These are phyloP conservation scores for Orius laevigatus DNA, from an alignment of 1,140 invertebrate species.

Conservation along the genomic window DNA sequence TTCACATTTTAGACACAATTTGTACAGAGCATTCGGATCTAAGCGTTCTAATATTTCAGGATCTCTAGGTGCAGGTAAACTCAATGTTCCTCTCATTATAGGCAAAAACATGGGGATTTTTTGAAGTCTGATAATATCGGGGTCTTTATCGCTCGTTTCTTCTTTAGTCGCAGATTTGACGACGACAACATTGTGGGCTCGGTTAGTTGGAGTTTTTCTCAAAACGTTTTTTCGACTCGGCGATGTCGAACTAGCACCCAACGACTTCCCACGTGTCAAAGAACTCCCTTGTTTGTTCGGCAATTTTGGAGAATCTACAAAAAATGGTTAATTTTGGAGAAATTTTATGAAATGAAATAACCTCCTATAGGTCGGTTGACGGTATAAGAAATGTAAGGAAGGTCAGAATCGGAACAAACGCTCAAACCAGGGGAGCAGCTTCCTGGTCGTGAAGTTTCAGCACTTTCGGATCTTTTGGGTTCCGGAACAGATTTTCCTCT, in stretches of 20 bases:
- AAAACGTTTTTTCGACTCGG: slow-evolving; percentile 22
- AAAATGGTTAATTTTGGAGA: slow-evolving; percentile 4
- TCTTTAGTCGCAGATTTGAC: slow-evolving; percentile 53
- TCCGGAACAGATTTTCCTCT: slow-evolving; percentile 21
- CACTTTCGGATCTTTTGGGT: slow-evolving; percentile 15
- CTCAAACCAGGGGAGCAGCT: slow-evolving; percentile 68
- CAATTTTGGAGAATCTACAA: slow-evolving; percentile 55
- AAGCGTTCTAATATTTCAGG: slow-evolving; percentile 74
- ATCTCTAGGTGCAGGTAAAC: slow-evolving; percentile 68
- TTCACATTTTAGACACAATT: slow-evolving; percentile 52
- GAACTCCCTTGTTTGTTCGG: slow-evolving; percentile 37
- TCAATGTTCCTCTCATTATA: slow-evolving; percentile 76
- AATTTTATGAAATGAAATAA: slow-evolving; percentile 23
- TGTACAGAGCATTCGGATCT: slow-evolving; percentile 40
- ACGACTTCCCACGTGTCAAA: slow-evolving; percentile 26
- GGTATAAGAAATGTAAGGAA: slow-evolving; percentile 89
- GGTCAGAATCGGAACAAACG: slow-evolving; percentile 73
- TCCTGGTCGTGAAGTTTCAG: slow-evolving; percentile 24
- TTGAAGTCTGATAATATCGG: slow-evolving; percentile 59
- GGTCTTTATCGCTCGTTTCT: slow-evolving; percentile 52
- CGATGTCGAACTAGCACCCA: slow-evolving; percentile 25
- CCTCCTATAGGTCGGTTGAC: slow-evolving; percentile 79
- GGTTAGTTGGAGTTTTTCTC: slow-evolving; percentile 18
- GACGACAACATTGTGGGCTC: slow-evolving; percentile 59
- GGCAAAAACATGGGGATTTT: slow-evolving; percentile 83